A percentile compares a stretch with the other conserved stretches of the same genome.
Evolutionary conservation across 2,113 vertebrate genomes (phyloP).

Genomic region (Paraplagusia blochii): DNA sequence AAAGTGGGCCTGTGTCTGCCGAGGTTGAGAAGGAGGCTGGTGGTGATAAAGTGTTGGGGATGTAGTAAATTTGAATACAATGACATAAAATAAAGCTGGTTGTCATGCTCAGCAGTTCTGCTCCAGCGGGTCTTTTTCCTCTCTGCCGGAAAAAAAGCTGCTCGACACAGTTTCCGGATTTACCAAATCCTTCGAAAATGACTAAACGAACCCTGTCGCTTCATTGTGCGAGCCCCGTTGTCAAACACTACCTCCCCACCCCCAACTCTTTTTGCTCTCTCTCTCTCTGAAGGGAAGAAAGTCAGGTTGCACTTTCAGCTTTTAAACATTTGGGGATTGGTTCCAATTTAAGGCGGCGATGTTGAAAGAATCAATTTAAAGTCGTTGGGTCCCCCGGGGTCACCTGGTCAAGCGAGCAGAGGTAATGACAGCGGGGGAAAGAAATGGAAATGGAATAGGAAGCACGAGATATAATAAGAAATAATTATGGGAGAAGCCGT

Average conservation of each 20-base stretch:
- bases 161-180: slow-evolving; percentile 73
- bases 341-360: slow-evolving; percentile 60
- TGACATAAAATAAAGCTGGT: slow-evolving; percentile 68
- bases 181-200: slow-evolving; percentile 62
- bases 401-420: slow-evolving; percentile 48
- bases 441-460: slow-evolving; percentile 4
- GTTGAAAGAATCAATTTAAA: slow-evolving; percentile 63
- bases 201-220: slow-evolving; percentile 63
- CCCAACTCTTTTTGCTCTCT: slow-evolving; percentile 4
- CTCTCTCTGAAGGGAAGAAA: slow-evolving; percentile 25
- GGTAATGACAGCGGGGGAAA: slow-evolving; percentile 18
- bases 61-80: slow-evolving; percentile 70
- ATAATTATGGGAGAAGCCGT: slow-evolving; percentile 31
- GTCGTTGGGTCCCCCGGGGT: slow-evolving; percentile 34
- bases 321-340: slow-evolving; percentile 55
- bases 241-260: slow-evolving; percentile 8
- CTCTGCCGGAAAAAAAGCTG: too few relatives aligned
- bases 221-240: slow-evolving; percentile 56
- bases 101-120: slow-evolving; percentile 65
- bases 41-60: slow-evolving; percentile 59
- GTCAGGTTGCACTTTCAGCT: slow-evolving; percentile 47
- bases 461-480: slow-evolving; percentile 13
- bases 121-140: slow-evolving; percentile 62
- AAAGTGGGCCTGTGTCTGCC: slow-evolving; percentile 47
- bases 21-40: slow-evolving; percentile 20